Conservation (phyloP, 2,888 invertebrate genomes). For the Nomada lathburiana region DNA sequence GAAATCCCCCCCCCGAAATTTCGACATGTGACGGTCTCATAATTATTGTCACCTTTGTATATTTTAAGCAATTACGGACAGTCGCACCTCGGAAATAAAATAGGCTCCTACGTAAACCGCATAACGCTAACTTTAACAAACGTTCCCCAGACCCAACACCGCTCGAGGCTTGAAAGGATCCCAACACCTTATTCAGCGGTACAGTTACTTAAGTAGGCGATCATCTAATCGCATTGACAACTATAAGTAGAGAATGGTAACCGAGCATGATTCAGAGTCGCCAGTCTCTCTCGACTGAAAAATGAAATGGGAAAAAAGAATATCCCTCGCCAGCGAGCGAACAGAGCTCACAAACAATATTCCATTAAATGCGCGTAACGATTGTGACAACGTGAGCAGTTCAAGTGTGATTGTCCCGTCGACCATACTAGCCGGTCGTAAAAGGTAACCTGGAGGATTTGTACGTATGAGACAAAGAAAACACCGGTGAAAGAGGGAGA, state of each 20-base stretch:
- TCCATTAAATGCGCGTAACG: not conserved
- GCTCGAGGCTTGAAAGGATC: not conserved
- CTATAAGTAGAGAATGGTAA: constrained; percentile 9
- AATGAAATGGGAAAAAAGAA: not conserved
- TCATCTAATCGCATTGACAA: constrained; percentile 11
- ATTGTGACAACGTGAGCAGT: not conserved
- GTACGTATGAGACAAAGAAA: constrained; percentile 30
- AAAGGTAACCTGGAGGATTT: constrained; percentile 42
- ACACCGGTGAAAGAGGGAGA: not conserved
- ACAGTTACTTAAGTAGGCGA: constrained; percentile 31
- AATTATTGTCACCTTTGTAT: not conserved
- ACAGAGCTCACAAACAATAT: not conserved
- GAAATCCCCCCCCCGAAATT: not conserved
- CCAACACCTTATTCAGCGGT: constrained; percentile 16
- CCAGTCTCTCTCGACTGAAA: not conserved
- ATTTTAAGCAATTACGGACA: not conserved
- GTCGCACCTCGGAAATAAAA: too few species aligned
- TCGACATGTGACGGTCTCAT: not conserved
- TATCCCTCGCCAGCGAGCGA: not conserved
- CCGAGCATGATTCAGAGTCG: not conserved
- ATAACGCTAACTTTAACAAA: not conserved
- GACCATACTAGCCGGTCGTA: constrained; percentile 22
- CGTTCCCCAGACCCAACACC: not conserved
- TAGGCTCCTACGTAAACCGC: too few species aligned
- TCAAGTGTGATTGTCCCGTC: constrained; percentile 13